Conservation (phyloP, 2,797 vertebrate species). For the Falco cherrug region DNA sequence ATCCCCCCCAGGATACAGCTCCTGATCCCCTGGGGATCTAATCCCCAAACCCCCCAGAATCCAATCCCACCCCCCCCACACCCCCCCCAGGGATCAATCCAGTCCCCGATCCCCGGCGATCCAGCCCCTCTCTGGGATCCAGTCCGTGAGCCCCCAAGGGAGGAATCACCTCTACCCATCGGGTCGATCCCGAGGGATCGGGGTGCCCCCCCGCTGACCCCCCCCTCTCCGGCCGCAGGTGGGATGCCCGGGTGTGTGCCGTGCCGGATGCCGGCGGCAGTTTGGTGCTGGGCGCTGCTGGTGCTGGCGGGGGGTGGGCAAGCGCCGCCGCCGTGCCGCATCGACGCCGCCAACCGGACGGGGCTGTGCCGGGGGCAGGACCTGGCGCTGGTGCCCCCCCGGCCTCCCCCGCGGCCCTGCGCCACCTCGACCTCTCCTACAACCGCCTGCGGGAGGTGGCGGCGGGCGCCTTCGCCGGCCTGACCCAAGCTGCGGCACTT, state of each 20-base stretch:
- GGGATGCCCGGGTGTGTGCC: too few relatives aligned
- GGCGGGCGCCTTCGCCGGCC: constrained; percentile 60
- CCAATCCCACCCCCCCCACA: too few relatives aligned
- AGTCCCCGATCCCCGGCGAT: not conserved
- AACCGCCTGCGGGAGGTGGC: constrained; percentile 77
- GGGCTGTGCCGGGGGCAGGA: constrained; percentile 78
- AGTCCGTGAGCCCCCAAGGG: not conserved
- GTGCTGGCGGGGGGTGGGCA: too few relatives aligned
- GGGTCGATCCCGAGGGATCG: too few relatives aligned
- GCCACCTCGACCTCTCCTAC: constrained; percentile 81
- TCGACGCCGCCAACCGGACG: not conserved
- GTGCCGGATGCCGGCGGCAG: too few relatives aligned
- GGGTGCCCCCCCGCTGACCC: not conserved
- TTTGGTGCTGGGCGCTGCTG: not conserved
- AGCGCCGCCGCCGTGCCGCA: not conserved
- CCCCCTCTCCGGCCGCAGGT: not conserved
- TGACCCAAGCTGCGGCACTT: constrained; percentile 73
- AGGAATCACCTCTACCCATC: too few relatives aligned
- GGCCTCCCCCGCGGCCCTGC: constrained; percentile 73
- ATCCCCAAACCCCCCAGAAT: not conserved
- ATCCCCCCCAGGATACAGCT: too few relatives aligned
- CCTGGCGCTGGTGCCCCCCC: constrained; percentile 72
- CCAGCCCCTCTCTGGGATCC: not conserved
- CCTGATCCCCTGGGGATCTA: not conserved
- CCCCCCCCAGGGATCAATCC: too few relatives aligned